A percentile compares a stretch with the other conserved stretches of the same genome.
Evolutionary conservation across 2,888 invertebrate genomes (phyloP).

Genomic region (Priocnemis perturbator): DNA sequence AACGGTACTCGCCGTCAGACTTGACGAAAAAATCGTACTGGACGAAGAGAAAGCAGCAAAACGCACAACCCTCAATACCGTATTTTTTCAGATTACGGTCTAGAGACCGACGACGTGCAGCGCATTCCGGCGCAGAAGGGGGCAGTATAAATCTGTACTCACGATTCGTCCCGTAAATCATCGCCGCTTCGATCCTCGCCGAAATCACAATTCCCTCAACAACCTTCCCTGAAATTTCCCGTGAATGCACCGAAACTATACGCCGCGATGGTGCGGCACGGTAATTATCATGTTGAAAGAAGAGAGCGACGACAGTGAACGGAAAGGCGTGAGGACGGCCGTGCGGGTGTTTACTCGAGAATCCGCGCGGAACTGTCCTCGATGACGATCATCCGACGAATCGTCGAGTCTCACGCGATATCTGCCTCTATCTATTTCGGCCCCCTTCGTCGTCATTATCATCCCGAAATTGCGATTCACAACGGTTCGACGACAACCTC

Average conservation of each 20-base stretch:
- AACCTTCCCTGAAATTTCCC: too few species aligned
- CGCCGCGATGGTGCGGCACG: neutral
- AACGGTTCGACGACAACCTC: neutral
- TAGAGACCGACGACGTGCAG: too few species aligned
- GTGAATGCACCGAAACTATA: too few species aligned
- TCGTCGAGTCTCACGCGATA: constrained; percentile 45
- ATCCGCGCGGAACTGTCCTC: constrained; percentile 32
- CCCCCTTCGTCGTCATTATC: constrained; percentile 52
- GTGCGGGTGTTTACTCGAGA: constrained; percentile 40
- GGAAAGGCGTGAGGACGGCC: constrained; percentile 25
- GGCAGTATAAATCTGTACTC: neutral
- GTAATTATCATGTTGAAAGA: neutral
- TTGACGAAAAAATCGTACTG: too few species aligned
- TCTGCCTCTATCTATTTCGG: constrained; percentile 46
- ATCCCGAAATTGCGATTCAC: constrained; percentile 32
- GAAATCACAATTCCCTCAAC: too few species aligned
- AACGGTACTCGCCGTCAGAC: too few species aligned
- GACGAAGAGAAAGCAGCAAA: too few species aligned
- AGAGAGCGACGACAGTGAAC: neutral
- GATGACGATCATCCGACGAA: constrained; percentile 37
- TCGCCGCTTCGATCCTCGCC: neutral
- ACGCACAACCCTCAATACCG: too few species aligned
- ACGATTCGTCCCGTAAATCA: neutral
- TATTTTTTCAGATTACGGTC: too few species aligned
- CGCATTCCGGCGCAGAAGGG: too few species aligned